Evolutionary conservation across 2,113 vertebrate genomes (phyloP).

Genomic region (Labrus mixtus): DNA sequence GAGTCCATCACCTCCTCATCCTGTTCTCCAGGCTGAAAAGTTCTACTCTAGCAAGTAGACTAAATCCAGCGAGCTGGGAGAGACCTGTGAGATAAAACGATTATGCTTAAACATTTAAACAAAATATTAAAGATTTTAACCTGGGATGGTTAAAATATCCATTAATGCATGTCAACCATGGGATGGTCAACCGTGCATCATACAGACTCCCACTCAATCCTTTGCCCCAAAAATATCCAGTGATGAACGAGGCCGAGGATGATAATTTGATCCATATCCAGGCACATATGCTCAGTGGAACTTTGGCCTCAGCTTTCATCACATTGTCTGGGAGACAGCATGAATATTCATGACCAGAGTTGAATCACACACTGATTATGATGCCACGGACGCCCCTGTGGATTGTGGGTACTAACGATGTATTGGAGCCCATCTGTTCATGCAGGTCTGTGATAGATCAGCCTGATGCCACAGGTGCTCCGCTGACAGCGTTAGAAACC

Average conservation of each 20-base stretch:
- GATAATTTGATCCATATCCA: slow-evolving; percentile 51
- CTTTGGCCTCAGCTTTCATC: slow-evolving; percentile 55
- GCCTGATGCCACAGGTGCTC: slow-evolving; percentile 17
- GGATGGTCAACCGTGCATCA: neutral
- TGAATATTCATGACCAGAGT: slow-evolving; percentile 69
- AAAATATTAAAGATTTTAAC: neutral
- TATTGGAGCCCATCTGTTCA: slow-evolving; percentile 71
- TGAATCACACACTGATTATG: slow-evolving; percentile 43
- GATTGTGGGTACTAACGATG: slow-evolving; percentile 62
- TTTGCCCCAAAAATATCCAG: slow-evolving; percentile 25
- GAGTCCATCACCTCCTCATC: slow-evolving; percentile 51
- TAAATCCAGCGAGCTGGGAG: neutral
- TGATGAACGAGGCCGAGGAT: slow-evolving; percentile 30
- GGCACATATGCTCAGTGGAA: slow-evolving; percentile 55
- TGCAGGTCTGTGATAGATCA: slow-evolving; percentile 56
- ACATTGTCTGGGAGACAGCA: slow-evolving; percentile 38
- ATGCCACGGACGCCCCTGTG: slow-evolving; percentile 48
- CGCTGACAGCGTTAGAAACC: neutral
- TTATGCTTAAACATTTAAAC: too few relatives aligned
- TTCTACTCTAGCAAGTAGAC: neutral
- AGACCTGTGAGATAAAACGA: neutral
- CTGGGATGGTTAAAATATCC: too few relatives aligned
- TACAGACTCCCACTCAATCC: neutral
- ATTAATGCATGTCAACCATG: too few relatives aligned
- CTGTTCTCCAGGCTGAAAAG: slow-evolving; percentile 9